Base-by-base conservation (phyloP, 2,888 invertebrate genomes). In the Agriopis marginaria region DNA sequence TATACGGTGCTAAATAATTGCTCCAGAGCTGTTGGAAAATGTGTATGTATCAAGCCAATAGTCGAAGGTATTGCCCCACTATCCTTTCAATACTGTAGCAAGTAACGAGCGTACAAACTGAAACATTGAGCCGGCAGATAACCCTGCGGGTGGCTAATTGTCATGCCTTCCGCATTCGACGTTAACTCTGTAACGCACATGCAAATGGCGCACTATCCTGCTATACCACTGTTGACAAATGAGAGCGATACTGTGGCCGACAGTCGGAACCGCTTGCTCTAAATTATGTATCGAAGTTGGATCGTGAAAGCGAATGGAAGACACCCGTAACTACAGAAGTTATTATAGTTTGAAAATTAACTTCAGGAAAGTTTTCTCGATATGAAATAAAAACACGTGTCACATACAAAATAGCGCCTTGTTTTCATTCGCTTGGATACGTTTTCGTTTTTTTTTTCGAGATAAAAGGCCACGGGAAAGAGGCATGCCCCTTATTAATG, bases 161-260 rank as follows among this genome's bases (percentile, higher is more conserved):
- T 75, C 75, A 78, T 81, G 75, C 76, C 68, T 74, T 76, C 70
- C 72, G 61, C 70, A 72, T 55, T 54, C 71, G 66, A 51, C 51
- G 72, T 66, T 71, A 71, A 72, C 68, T 62, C 67, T 65, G 62
- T 71, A 72, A 72, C 67, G 58, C 71, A 72, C 61, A 75, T 75
- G 74, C 68, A 74, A 71, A 76, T 73, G 68, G 58, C 49, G n/a
- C 51, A 50, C 77, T 77, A 81, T 79, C 82, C 82, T 82, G 86
- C 80, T 83, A 82, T 79, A 74, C 80, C 77, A 78, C 75, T 77
- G 83, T 84, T 88, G 88, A 89, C 87, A 87, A 88, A 89, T 87
- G 87, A 87, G 79, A 75, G 78, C 67, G 79, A 79, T 75, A 72
- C 83, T 86, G 87, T 60, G 70, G 64, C 74, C 83, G 87, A 86